A percentile compares a stretch with the other conserved stretches of the same genome.
Evolutionary conservation across 2,113 vertebrate species (phyloP).

Genomic region (Tamias sibiricus): DNA sequence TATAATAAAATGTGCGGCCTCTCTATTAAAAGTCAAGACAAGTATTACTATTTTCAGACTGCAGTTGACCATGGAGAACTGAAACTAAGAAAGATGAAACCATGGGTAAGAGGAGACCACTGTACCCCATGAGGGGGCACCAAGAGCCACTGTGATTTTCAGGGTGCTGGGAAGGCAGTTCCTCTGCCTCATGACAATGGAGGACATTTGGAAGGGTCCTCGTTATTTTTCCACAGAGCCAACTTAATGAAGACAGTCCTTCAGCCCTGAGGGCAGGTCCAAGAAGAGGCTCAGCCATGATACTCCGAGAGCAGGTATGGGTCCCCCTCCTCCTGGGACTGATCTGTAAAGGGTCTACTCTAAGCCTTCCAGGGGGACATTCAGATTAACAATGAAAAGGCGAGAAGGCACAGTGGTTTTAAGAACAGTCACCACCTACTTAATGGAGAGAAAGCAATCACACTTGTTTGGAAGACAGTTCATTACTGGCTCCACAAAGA

Average conservation of each 20-base stretch:
- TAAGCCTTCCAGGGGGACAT: background rate
- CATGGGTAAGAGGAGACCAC: background rate
- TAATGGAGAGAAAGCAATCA: slow-evolving; percentile 34
- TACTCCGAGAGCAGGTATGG: too few relatives aligned
- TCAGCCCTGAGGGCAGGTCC: too few relatives aligned
- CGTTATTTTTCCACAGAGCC: background rate
- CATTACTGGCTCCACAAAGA: background rate
- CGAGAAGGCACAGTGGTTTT: slow-evolving; percentile 73
- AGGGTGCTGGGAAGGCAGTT: background rate
- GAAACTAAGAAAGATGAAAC: background rate
- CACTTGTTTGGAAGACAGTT: slow-evolving; percentile 34
- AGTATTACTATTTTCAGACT: background rate
- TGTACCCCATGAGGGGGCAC: background rate
- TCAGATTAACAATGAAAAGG: slow-evolving; percentile 41
- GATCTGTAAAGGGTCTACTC: background rate
- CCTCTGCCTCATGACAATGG: background rate
- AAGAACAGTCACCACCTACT: slow-evolving; percentile 24
- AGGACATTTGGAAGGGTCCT: background rate
- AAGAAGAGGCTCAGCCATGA: background rate
- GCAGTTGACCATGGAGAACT: background rate
- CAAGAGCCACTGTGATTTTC: background rate
- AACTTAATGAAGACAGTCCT: background rate
- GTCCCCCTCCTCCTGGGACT: accelerated
- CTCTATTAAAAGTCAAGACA: background rate
- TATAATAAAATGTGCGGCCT: background rate